Evolutionary conservation across 2,797 vertebrate genomes (phyloP), one percentile per base, ranked within the genome.

Genomic region (Danio albolineatus): DNA sequence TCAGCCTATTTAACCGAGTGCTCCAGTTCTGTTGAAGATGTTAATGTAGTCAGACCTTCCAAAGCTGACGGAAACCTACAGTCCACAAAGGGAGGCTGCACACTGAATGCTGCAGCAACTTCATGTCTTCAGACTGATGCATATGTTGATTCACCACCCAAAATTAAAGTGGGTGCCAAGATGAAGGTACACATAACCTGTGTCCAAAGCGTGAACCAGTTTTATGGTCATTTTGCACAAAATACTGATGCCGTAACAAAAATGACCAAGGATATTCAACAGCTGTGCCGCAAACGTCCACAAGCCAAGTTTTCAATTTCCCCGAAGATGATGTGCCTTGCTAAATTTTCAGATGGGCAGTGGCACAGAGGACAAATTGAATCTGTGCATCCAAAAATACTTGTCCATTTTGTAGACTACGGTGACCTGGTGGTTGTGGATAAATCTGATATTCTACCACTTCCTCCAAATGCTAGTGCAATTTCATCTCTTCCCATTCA

Each of bases 331-430:
- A 67, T 95, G 85, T 99, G 95, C 86, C 87, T 98, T 78, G 96
- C 95, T 6, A 95, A 85, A 82, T 95, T 96, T 70, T 89, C 79
- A 2, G 94, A 98, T 81, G 83, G 88, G 53, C 85, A 91, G 36
- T 98, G 97, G 97, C 95, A 95, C 51, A 94, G 97, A 85, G 96
- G 93, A 67, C 77, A 92, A 73, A 86, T 96, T 44, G 87, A 76
- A 28, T 90, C 90, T 75, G 86, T 78, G 10, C 87, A 91, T 4
- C 90, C 93, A 2, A 87, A 84, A 28, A 84, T 82, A 2, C 88
- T 90, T 81, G 92, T 97, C 12, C 91, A 95, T 49, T 97, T 97
- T 92, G 95, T 98, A 72, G 97, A 99, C 86, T 96, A 93, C 86
- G 97, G 97, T 4, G 92, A 95, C 72, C 92, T 89, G 6, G 86